Evolutionary conservation across 2,113 vertebrate species (phyloP).

Genomic region (Phrynosoma blainvillii): DNA sequence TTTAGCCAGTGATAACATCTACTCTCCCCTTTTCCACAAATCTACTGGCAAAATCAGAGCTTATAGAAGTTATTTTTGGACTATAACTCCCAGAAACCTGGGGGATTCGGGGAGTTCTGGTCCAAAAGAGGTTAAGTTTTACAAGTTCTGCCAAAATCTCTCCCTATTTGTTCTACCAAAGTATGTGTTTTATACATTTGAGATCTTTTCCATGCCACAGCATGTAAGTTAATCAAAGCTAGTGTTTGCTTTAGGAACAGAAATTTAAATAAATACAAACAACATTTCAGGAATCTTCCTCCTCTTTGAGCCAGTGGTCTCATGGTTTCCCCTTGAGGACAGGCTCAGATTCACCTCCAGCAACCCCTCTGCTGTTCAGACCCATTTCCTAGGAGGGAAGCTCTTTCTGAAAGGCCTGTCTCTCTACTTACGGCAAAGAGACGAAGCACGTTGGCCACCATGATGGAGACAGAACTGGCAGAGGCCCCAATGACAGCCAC

Average conservation of each 20-base stretch:
- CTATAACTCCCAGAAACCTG: too few relatives aligned
- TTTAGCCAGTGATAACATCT: too few relatives aligned
- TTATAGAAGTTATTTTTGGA: too few relatives aligned
- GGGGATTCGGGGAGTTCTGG: too few relatives aligned
- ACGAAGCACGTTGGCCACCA: conserved; percentile 92
- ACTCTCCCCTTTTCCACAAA: too few relatives aligned
- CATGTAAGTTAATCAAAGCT: background rate
- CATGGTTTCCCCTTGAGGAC: background rate
- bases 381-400: background rate
- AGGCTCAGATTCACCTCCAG: background rate
- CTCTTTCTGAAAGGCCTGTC: background rate
- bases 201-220: background rate
- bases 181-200: background rate
- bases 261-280: background rate
- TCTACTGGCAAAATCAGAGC: too few relatives aligned
- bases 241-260: background rate
- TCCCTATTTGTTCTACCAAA: too few relatives aligned
- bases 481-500: conserved; percentile 90
- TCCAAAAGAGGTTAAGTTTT: too few relatives aligned
- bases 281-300: background rate
- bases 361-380: background rate
- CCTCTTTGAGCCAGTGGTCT: background rate
- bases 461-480: conserved; percentile 88
- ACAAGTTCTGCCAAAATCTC: too few relatives aligned
- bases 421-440: conserved; percentile 83